These are phyloP conservation scores for Phaethornis superciliosus DNA, from an alignment of 2,113 vertebrate species.

Conservation along the genomic window DNA sequence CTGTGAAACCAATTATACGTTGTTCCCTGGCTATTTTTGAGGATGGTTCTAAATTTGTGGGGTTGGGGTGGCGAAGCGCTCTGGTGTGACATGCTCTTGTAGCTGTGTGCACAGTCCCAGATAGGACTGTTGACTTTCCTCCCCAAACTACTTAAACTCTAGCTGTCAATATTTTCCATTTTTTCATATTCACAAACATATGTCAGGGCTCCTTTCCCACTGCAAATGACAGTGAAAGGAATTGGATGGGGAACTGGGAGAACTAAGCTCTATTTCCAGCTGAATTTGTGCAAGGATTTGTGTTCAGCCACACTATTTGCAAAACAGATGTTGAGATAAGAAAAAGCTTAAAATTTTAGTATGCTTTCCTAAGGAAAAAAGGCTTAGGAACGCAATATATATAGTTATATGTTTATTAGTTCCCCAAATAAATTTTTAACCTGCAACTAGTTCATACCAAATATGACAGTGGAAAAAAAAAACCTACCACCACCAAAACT, in stretches of 20 bases:
- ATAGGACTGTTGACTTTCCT: conserved; percentile 38
- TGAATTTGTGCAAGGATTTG: background rate
- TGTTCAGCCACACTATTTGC: background rate
- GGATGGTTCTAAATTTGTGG: conserved; percentile 59
- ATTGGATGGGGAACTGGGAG: background rate
- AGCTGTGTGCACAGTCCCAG: conserved; percentile 7
- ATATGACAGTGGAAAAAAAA: background rate
- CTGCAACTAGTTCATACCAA: background rate
- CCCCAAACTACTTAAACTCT: conserved; percentile 48
- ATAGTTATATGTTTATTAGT: background rate
- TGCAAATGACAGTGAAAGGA: background rate
- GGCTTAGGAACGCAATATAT: background rate
- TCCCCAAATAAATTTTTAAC: background rate
- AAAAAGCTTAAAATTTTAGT: background rate
- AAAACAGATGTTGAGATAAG: background rate
- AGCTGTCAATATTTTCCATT: conserved; percentile 37
- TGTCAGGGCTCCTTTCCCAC: conserved; percentile 15
- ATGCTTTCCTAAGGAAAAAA: background rate
- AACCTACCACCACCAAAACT: background rate
- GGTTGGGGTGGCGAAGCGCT: conserved; percentile 34
- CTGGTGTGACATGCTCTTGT: conserved; percentile 25
- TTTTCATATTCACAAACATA: conserved; percentile 7
- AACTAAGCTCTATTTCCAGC: conserved; percentile 32
- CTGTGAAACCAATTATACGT: conserved; percentile 64
- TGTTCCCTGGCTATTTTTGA: conserved; percentile 67